phyloP scores from a whole-genome alignment of 2,113 vertebrate genomes.

The Rallus limicola region DNA sequence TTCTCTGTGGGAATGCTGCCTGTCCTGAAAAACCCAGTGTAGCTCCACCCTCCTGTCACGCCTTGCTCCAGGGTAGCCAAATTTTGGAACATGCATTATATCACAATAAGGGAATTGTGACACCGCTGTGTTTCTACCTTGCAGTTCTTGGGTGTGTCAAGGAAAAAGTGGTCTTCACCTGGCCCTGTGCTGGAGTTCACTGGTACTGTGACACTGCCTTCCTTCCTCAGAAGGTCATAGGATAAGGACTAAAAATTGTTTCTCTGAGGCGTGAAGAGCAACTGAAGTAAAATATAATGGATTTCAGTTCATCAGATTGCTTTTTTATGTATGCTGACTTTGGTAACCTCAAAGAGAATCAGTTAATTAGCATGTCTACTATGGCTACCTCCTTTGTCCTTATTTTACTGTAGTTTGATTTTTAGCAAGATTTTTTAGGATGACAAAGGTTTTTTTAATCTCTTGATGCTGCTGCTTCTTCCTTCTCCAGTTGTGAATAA shows the following conservation, averaged over 20 bases:
- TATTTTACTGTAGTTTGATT: neutral
- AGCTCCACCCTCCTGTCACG: neutral
- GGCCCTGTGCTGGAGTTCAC: neutral
- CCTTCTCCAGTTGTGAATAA: neutral
- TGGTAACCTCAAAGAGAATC: neutral
- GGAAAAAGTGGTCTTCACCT: neutral
- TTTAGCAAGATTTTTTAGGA: neutral
- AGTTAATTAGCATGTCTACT: neutral
- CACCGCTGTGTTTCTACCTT: neutral
- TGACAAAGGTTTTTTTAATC: neutral
- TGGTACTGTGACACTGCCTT: neutral
- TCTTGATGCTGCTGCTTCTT: neutral
- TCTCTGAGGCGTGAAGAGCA: neutral
- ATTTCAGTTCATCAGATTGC: neutral
- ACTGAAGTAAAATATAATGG: neutral
- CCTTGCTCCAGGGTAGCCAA: neutral
- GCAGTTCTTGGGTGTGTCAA: neutral
- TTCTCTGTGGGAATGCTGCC: neutral
- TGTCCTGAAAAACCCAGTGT: neutral
- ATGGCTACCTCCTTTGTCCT: neutral
- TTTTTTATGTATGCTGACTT: neutral
- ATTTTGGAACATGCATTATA: neutral
- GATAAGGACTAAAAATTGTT: neutral
- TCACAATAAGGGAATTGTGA: neutral
- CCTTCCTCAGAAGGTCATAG: neutral